Evolutionary conservation across 2,113 vertebrate species (phyloP).

Genomic region (Pionites leucogaster): DNA sequence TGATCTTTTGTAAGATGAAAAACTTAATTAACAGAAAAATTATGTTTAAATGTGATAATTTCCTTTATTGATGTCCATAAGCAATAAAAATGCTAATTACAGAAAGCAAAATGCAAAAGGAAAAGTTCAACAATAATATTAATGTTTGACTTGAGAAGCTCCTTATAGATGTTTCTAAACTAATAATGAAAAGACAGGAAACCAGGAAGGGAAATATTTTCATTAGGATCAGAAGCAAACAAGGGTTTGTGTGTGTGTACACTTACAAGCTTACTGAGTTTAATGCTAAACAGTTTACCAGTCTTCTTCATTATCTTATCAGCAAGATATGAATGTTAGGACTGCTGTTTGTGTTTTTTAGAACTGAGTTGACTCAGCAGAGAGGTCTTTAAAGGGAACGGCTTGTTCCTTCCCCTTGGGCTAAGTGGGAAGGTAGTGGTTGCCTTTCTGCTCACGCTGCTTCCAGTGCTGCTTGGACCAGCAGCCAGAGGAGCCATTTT

Average conservation of each 20-base stretch:
- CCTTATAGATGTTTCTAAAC: not conserved
- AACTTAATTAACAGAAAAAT: not conserved
- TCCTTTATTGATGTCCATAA: not conserved
- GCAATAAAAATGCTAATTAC: not conserved
- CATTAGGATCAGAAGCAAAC: not conserved
- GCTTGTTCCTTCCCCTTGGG: not conserved
- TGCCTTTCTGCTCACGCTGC: not conserved
- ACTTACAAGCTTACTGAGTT: not conserved
- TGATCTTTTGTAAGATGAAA: not conserved
- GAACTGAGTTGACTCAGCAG: not conserved
- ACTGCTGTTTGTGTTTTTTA: constrained; percentile 3
- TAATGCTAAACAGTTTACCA: not conserved
- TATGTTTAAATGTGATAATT: not conserved
- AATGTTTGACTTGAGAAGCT: not conserved
- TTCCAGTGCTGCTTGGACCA: not conserved
- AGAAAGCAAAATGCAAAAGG: not conserved
- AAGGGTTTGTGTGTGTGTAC: not conserved
- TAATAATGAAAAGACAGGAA: not conserved
- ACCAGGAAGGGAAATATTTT: not conserved
- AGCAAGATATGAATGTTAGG: not conserved
- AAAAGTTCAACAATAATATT: not conserved
- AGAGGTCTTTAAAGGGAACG: not conserved
- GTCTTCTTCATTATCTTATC: not conserved
- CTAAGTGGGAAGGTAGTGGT: not conserved
- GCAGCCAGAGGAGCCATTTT: not conserved